Evolutionary conservation across 2,888 invertebrate species (phyloP), one percentile per base, ranked within the genome.

Genomic region (Acleris holmiana): DNA sequence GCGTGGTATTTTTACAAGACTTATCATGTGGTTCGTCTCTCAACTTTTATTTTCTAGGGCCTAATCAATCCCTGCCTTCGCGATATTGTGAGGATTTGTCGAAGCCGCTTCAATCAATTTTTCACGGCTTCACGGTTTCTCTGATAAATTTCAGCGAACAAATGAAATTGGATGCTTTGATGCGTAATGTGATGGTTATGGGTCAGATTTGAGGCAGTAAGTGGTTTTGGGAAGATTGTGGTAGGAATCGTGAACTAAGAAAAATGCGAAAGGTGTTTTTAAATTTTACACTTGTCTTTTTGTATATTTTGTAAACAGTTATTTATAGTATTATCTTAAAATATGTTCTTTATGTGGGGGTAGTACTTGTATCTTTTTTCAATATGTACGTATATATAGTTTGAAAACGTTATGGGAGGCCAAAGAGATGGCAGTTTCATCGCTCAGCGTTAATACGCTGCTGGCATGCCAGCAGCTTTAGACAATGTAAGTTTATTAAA

Each of bases 141-240:
- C 15, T 59, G n/a, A 44, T 44, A 51, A 51, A 59, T 59, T 51
- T 19, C 25, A 25, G 56, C 47, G 47, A 29, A 57, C 35, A 47
- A 47, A 57, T 57, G 47, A 57, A 57, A 57, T 57, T 57, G 56
- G 56, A 25, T 18, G 29, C 44, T 47, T 47, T 57, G 56, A 57
- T 29, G 47, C 55, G 44, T 29, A 46, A 57, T 56, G 25, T 46
- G n/a, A 44, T 56, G 44, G 55, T 56, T 47, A 57, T 57, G 17
- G 47, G 47, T 47, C 47, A 47, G 56, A 57, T 57, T 57, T 57
- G 35, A 7, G 47, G 18, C 47, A 47, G 47, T 47, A 56, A 56
- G 25, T 46, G 46, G 29, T 53, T 44, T 17, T 15, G 19, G 47
- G 56, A 25, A 17, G 29, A 29, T 44, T 47, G 15, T 6, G 19